Evolutionary conservation across 2,888 invertebrate species (phyloP).

Genomic region (Lymantria monacha): DNA sequence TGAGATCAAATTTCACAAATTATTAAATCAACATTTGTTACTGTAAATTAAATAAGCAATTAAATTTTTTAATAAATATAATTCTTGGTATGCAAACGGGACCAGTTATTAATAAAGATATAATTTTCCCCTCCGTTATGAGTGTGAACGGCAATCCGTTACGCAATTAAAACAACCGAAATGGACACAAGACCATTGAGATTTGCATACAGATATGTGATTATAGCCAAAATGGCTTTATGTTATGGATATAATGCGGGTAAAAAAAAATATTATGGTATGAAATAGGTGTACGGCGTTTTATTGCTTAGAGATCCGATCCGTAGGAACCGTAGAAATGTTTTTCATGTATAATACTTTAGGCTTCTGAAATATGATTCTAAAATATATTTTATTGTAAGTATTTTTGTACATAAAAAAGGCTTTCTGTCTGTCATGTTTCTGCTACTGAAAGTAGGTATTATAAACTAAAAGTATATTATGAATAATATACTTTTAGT

Average conservation of each 20-base stretch:
- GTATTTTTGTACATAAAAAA: not conserved
- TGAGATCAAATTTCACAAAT: too few relatives aligned
- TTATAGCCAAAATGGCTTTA: constrained; percentile 59
- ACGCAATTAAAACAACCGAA: constrained; percentile 64
- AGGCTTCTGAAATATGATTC: constrained; percentile 1
- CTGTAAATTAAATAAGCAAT: constrained; percentile 32
- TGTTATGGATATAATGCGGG: constrained; percentile 34
- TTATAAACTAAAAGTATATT: too few relatives aligned
- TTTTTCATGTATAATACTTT: constrained; percentile 4
- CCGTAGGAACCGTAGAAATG: not conserved
- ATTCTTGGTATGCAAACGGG: constrained; percentile 23
- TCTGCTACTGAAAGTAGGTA: too few relatives aligned
- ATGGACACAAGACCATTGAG: constrained; percentile 61
- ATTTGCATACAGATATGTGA: constrained; percentile 74
- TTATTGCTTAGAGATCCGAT: constrained; percentile 25
- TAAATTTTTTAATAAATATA: constrained; percentile 9
- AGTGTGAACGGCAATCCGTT: constrained; percentile 58
- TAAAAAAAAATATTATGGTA: constrained; percentile 23
- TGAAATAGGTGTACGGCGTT: constrained; percentile 20
- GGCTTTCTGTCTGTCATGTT: too few relatives aligned
- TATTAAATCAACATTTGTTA: not conserved
- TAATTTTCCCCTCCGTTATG: constrained; percentile 58
- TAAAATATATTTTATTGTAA: constrained; percentile 6
- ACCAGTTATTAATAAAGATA: constrained; percentile 60
- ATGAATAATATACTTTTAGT: too few relatives aligned